Evolutionary conservation across 2,113 vertebrate genomes (phyloP), one percentile per base, ranked within the genome.

Genomic region (Cinclus mexicanus): DNA sequence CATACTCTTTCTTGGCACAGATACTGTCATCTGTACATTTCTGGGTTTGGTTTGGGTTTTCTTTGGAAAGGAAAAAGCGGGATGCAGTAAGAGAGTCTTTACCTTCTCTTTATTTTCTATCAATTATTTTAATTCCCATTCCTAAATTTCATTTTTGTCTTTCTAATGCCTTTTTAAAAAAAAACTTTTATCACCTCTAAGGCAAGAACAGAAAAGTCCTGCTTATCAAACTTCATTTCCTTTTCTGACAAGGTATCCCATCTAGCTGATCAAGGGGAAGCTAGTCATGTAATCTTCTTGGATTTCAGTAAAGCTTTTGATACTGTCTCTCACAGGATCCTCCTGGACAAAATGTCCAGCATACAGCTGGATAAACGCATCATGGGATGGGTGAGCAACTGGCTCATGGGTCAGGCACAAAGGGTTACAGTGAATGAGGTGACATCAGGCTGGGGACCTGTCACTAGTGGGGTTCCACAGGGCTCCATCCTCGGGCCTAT

Each of bases 351-450:
- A 86, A 59, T 44, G 21, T 42, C 61, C 61, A 37, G 21, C 14
- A 8, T 16, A 18, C 17, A 50, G 25, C 31, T 68, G 25, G 37
- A 37, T 37, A 50, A 86, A 42, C 37, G 42, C 3, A 0, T 25
- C 3, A 21, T 14, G 31, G 31, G 21, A 50, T 42, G 35, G 8
- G 6, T 49, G 70, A 75, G 12, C 24, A 65, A 1, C 25, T 35
- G 52, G 35, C 31, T 35, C 24, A 25, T 0, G 0, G 24, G 12
- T 21, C 35, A 9, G 70, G 25, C 52, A 50, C 61, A 42, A 21
- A 67, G 61, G 35, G 16, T 21, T 42, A 3, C 35, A 76, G 20
- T 4, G 35, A 67, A 57, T 59, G 83, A 3, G 25, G 31, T 76
- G 71, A 57, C 29, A 35, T 42, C 52, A 42, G 35, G 9, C 42